Evolutionary conservation across 2,113 vertebrate species (phyloP).

Genomic region (Pandion haliaetus): DNA sequence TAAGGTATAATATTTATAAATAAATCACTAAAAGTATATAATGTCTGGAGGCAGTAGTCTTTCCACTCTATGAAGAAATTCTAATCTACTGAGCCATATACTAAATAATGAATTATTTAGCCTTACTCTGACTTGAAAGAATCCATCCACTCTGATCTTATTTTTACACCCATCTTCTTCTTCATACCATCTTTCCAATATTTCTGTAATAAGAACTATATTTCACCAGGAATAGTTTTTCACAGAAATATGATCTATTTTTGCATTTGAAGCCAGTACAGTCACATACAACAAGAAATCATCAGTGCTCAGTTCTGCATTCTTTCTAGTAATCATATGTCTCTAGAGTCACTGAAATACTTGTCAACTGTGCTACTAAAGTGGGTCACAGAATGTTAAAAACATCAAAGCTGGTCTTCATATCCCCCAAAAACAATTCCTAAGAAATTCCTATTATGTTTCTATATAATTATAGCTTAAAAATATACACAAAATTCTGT

Average conservation of each 20-base stretch:
- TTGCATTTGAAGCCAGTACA: neutral
- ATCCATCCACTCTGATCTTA: neutral
- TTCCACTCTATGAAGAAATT: neutral
- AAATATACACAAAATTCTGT: neutral
- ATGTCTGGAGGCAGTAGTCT: neutral
- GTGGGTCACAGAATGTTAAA: neutral
- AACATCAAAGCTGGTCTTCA: neutral
- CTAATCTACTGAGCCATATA: neutral
- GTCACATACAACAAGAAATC: neutral
- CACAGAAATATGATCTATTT: neutral
- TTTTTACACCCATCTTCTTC: neutral
- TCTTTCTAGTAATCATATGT: neutral
- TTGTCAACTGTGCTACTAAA: neutral
- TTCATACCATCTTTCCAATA: neutral
- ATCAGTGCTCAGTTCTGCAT: neutral
- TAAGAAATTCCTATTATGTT: neutral
- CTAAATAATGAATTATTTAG: constrained; percentile 7
- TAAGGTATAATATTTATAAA: neutral
- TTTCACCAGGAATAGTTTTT: neutral
- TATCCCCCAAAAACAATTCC: neutral
- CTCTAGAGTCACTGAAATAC: neutral
- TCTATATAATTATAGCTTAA: neutral
- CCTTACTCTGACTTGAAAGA: neutral
- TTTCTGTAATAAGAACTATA: neutral
- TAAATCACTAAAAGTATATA: neutral